Percentiles rank a stretch among this genome's conserved stretches.
phyloP scores from a whole-genome alignment of 2,888 invertebrate species.

The Stenchaetothrips biformis region DNA sequence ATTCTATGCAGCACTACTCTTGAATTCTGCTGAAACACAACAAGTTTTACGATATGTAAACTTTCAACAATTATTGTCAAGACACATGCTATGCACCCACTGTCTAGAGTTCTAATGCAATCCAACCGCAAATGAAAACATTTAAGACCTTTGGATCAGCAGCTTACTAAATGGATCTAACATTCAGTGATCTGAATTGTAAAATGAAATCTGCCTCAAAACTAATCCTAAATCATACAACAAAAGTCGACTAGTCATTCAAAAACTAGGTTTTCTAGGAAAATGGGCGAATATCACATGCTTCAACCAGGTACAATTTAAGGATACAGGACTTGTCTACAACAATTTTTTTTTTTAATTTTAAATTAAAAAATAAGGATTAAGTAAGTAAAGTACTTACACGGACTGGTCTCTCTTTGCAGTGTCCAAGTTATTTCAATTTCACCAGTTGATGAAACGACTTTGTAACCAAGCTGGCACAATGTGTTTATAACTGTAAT shows the following conservation, averaged over 20 bases:
- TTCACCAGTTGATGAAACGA: constrained; percentile 73
- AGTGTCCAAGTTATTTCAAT: constrained; percentile 79
- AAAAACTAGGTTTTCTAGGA: neutral
- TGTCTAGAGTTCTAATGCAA: no score
- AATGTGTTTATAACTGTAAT: constrained; percentile 67
- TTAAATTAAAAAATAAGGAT: neutral
- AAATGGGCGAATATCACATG: neutral
- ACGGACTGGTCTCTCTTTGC: constrained; percentile 56
- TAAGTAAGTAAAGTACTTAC: constrained; percentile 45
- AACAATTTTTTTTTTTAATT: neutral
- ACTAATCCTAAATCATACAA: neutral
- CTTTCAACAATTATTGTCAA: constrained; percentile 25
- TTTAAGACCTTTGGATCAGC: neutral
- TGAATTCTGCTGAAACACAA: constrained; percentile 22
- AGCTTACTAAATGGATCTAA: neutral
- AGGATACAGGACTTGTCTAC: neutral
- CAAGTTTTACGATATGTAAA: constrained; percentile 28
- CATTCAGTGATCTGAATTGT: neutral
- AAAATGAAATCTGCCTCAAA: neutral
- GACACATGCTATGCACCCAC: constrained; percentile 28
- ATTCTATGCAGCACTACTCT: neutral
- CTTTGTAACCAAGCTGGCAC: constrained; percentile 70
- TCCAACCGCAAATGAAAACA: no score
- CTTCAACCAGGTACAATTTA: neutral
- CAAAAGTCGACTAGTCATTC: neutral